A percentile compares a stretch with the other conserved stretches of the same genome.
These are phyloP conservation scores for Pluvianellus socialis DNA, from an alignment of 2,113 vertebrate genomes.

Conservation along the genomic window DNA sequence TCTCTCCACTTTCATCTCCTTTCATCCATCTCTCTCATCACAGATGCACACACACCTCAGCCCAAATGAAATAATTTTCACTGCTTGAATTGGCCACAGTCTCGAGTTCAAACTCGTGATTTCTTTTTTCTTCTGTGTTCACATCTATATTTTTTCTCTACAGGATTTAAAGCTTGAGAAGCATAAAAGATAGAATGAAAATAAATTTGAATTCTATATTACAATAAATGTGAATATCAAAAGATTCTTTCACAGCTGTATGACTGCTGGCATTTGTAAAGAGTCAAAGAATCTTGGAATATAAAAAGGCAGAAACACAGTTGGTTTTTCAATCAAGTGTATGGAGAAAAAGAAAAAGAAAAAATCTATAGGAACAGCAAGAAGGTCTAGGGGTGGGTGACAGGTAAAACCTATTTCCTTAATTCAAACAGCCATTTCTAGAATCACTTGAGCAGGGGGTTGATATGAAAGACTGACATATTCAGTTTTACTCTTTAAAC, in stretches of 20 bases:
- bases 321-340: constrained; percentile 26
- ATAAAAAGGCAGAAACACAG: constrained; percentile 54
- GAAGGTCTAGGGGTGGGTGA: constrained; percentile 55
- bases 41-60: constrained; percentile 16
- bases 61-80: constrained; percentile 46
- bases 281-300: constrained; percentile 54
- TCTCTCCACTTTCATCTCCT: constrained; percentile 25
- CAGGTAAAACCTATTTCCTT: constrained; percentile 60
- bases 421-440: constrained; percentile 62
- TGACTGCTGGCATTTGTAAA: constrained; percentile 64
- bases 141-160: constrained; percentile 60
- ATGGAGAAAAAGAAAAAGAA: constrained; percentile 18
- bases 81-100: constrained; percentile 27
- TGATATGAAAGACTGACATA: constrained; percentile 58
- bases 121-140: constrained; percentile 23
- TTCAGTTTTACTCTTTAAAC: constrained; percentile 45
- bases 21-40: constrained; percentile 35
- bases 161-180: constrained; percentile 55
- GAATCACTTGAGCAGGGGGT: constrained; percentile 51
- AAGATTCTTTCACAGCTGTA: constrained; percentile 57
- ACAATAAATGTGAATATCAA: constrained; percentile 67
- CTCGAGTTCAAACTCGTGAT: constrained; percentile 50
- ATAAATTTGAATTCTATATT: constrained; percentile 68
- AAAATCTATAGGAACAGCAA: constrained; percentile 36
- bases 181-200: constrained; percentile 64